Conservation (phyloP, 2,888 invertebrate genomes). For the Cenopis cana region DNA sequence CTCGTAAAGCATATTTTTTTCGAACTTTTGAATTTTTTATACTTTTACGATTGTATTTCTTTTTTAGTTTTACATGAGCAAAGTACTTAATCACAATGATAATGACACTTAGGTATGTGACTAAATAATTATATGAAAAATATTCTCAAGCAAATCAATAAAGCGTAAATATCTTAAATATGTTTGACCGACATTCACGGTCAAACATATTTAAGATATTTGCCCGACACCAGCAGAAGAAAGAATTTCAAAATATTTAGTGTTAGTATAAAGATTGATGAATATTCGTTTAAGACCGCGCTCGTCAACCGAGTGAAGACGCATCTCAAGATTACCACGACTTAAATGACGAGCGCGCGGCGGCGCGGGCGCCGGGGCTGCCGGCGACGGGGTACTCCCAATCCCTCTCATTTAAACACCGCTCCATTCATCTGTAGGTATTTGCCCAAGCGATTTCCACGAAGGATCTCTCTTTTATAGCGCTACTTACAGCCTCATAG, state of each 20-base stretch:
- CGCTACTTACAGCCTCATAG: constrained; percentile 82
- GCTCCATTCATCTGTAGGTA: constrained; percentile 82
- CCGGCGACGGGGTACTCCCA: constrained; percentile 63
- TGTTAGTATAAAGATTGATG: constrained; percentile 31
- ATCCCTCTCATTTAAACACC: constrained; percentile 85
- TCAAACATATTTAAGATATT: not conserved
- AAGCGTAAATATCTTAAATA: too few species aligned
- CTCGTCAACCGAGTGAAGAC: constrained; percentile 29
- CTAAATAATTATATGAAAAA: not conserved
- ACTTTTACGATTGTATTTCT: too few species aligned
- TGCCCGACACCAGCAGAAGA: not conserved
- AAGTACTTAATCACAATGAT: not conserved
- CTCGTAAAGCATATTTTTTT: too few species aligned
- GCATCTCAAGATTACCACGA: constrained; percentile 40
- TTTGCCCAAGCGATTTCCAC: constrained; percentile 83
- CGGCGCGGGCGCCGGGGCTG: constrained; percentile 52
- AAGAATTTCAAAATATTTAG: not conserved
- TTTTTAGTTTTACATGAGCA: not conserved
- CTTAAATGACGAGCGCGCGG: constrained; percentile 50
- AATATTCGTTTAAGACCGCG: constrained; percentile 29
- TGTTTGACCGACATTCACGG: not conserved
- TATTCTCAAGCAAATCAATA: not conserved
- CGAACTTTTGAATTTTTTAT: too few species aligned
- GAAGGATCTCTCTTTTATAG: constrained; percentile 82
- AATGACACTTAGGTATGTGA: not conserved